Base-by-base conservation (phyloP, 30 jellyfish, hydroid and myxozoan species). In the Morbakka virulenta region DNA sequence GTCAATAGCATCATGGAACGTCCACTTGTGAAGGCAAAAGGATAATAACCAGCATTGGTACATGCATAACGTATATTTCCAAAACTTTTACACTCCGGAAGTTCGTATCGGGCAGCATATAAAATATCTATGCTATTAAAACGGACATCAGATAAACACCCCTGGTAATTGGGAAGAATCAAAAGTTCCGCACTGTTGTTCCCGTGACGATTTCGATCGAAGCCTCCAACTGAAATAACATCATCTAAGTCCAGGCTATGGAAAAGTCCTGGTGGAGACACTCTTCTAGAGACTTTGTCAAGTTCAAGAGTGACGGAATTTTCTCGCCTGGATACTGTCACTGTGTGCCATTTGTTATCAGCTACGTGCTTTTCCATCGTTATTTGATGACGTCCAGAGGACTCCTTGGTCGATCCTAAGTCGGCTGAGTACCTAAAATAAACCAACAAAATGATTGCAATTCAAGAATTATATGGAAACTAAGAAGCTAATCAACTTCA, bases 391-490 rank as follows among this genome's bases (percentile, higher is more conserved):
- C 32, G 67, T 28, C 98, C 98, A 25, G 91, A 77, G 4, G 51
- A 52, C 50, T 65, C 95, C 0, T 25, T 79, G 17, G 92, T 79
- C 28, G 98, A 91, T 14, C 98, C 98, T 28, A 91, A 81, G 78
- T 91, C 92, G 2, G 95, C 98, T n/a, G 98, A 85, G 53, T 91
- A 91, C 52, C 98, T 91, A 21, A 13, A 64, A 72, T n/a, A n/a
- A n/a, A n/a, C n/a, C n/a, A n/a, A n/a, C n/a, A n/a, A n/a, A n/a
- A n/a, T n/a, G n/a, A n/a, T n/a, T n/a, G n/a, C n/a, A n/a, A n/a
- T n/a, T n/a, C n/a, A n/a, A n/a, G n/a, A n/a, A n/a, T n/a, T n/a
- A n/a, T n/a, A n/a, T n/a, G n/a, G n/a, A n/a, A n/a, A n/a, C n/a
- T n/a, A n/a, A n/a, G n/a, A n/a, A n/a, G n/a, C n/a, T n/a, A n/a